Conservation (phyloP, 2,113 vertebrate species). For the Manacus vitellinus region DNA sequence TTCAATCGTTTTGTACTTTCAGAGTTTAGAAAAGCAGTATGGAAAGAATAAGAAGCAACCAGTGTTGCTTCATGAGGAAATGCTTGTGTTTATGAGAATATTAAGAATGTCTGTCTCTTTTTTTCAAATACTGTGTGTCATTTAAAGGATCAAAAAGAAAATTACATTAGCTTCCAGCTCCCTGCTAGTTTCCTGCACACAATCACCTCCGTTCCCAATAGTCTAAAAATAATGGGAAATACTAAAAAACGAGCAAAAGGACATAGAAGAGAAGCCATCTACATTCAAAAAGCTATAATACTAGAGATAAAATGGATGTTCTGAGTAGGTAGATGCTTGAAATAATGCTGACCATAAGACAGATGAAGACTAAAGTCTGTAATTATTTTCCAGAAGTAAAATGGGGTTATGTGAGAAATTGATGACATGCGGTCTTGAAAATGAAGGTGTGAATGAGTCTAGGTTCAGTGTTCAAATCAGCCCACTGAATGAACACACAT, state of each 20-base stretch:
- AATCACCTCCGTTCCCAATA: not conserved
- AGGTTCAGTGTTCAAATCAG: not conserved
- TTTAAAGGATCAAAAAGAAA: slow-evolving; percentile 33
- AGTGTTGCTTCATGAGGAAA: slow-evolving; percentile 33
- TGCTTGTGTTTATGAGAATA: slow-evolving; percentile 41
- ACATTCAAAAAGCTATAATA: not conserved
- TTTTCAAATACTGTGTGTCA: not conserved
- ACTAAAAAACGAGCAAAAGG: not conserved
- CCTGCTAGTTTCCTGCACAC: not conserved
- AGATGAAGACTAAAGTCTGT: not conserved
- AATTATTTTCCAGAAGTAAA: not conserved
- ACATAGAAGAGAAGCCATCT: not conserved
- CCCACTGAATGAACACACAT: not conserved
- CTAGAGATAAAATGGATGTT: not conserved
- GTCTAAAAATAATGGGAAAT: slow-evolving; percentile 16
- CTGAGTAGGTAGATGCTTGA: not conserved
- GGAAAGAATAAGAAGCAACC: slow-evolving; percentile 16
- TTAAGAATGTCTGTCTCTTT: slow-evolving; percentile 29
- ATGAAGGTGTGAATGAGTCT: not conserved
- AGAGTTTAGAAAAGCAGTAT: slow-evolving; percentile 15
- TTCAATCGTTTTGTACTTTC: slow-evolving; percentile 3
- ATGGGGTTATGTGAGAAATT: not conserved
- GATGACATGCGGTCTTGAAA: not conserved
- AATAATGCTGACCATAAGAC: not conserved
- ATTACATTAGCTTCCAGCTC: not conserved